Percentiles rank a stretch among this genome's conserved stretches.
These are phyloP conservation scores for Petrocephalus schoutedeni DNA, from an alignment of 2,797 vertebrate genomes.

Conservation along the genomic window DNA sequence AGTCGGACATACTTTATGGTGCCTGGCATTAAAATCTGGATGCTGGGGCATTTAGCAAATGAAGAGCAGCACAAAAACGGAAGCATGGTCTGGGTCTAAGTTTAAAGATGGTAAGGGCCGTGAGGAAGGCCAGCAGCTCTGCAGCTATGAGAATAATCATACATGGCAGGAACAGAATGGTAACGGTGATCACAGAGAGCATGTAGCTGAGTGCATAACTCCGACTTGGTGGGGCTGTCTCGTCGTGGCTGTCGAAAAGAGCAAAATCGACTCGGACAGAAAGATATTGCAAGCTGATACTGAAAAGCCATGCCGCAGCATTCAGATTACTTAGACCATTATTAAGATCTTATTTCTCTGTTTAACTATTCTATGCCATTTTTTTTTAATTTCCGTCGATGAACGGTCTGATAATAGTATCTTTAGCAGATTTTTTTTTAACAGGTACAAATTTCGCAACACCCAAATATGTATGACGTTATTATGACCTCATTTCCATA, in stretches of 20 bases:
- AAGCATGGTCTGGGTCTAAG: neutral
- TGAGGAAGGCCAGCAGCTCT: neutral
- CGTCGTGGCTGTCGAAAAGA: neutral
- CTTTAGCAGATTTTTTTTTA: no score
- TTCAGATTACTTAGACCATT: neutral
- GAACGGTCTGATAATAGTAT: no score
- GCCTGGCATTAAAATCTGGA: neutral
- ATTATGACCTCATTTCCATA: no score
- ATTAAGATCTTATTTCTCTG: no score
- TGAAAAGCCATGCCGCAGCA: neutral
- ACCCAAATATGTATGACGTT: no score
- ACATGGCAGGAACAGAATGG: neutral
- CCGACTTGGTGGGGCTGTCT: neutral
- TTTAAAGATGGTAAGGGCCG: neutral
- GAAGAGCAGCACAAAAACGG: neutral
- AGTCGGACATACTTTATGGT: neutral
- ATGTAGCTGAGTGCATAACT: neutral
- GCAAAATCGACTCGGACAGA: neutral
- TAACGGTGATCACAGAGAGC: neutral
- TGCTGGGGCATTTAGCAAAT: neutral
- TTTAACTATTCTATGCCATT: no score
- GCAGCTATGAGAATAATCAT: neutral
- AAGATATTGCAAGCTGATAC: neutral
- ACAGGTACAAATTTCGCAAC: no score
- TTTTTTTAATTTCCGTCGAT: no score